phyloP scores from a whole-genome alignment of 2,888 invertebrate species.

The Drosophila maculinotata region DNA sequence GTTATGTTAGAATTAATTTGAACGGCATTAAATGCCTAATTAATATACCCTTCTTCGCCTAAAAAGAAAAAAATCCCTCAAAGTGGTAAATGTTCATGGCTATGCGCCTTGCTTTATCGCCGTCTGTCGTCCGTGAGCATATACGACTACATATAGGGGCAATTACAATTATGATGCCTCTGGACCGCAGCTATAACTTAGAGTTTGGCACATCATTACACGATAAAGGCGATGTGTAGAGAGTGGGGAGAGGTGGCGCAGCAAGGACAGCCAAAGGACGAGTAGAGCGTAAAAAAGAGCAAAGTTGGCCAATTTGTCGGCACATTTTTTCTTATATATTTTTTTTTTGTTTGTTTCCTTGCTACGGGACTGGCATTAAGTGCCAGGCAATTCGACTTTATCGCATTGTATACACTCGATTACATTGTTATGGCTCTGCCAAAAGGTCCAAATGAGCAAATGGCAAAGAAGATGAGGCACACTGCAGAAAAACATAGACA shows the following conservation, averaged over 20 bases:
- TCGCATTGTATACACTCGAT: conserved; percentile 72
- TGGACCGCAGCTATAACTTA: conserved; percentile 65
- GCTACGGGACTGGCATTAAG: conserved; percentile 44
- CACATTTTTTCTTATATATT: conserved; percentile 30
- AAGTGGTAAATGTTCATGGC: conserved; percentile 23
- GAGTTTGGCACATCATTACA: conserved; percentile 55
- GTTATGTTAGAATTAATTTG: too few species aligned
- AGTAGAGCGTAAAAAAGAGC: conserved; percentile 32
- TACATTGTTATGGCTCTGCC: conserved; percentile 66
- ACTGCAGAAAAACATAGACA: not conserved
- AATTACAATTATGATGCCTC: conserved; percentile 50
- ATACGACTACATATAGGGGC: conserved; percentile 19
- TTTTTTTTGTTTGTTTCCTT: conserved; percentile 1
- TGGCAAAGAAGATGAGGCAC: conserved; percentile 22
- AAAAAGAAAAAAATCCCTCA: conserved; percentile 13
- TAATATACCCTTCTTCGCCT: conserved; percentile 10
- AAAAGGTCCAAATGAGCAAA: conserved; percentile 50
- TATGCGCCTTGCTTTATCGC: conserved; percentile 44
- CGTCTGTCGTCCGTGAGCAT: conserved; percentile 7
- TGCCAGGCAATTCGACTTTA: conserved; percentile 66
- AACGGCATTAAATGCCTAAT: not conserved
- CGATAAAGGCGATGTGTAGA: not conserved
- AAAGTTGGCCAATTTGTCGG: conserved; percentile 62
- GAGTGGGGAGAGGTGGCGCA: not conserved
- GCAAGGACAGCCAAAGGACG: conserved; percentile 16